Percentiles rank a stretch among this genome's conserved stretches.
Evolutionary conservation across 2,113 vertebrate genomes (phyloP).

Genomic region (Delphinus delphis): DNA sequence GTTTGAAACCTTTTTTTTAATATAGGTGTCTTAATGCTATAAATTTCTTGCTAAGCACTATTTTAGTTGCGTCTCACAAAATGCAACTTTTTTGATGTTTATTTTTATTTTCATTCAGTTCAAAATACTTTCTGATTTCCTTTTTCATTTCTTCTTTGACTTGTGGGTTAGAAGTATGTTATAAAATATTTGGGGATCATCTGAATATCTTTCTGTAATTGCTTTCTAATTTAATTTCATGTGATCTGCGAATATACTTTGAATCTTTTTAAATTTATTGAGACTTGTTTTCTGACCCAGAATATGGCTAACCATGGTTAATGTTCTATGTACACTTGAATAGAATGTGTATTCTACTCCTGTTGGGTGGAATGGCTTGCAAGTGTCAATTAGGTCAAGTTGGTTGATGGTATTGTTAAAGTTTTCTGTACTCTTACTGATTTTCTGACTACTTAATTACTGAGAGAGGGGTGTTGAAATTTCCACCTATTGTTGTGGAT

Average conservation of each 20-base stretch:
- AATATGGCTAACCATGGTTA: not conserved
- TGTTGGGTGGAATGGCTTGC: not conserved
- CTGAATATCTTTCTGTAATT: not conserved
- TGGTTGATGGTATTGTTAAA: not conserved
- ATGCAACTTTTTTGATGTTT: not conserved
- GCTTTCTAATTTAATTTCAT: slow-evolving; percentile 27
- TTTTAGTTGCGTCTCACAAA: not conserved
- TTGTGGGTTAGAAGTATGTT: not conserved
- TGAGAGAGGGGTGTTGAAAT: not conserved
- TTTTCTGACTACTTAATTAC: not conserved
- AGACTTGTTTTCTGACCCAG: not conserved
- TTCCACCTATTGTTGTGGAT: not conserved
- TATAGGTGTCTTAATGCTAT: not conserved
- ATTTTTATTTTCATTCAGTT: slow-evolving; percentile 2
- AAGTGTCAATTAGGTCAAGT: not conserved
- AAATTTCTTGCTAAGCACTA: not conserved
- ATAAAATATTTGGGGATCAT: not conserved
- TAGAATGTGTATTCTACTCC: not conserved
- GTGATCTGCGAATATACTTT: not conserved
- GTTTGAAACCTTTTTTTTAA: not conserved
- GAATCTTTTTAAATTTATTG: not conserved
- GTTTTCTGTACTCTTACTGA: not conserved
- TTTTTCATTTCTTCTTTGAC: not conserved
- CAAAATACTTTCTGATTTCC: not conserved
- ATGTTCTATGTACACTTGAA: not conserved